These are phyloP conservation scores for Coenonympha glycerion DNA, from an alignment of 2,888 invertebrate species.

Conservation along the genomic window DNA sequence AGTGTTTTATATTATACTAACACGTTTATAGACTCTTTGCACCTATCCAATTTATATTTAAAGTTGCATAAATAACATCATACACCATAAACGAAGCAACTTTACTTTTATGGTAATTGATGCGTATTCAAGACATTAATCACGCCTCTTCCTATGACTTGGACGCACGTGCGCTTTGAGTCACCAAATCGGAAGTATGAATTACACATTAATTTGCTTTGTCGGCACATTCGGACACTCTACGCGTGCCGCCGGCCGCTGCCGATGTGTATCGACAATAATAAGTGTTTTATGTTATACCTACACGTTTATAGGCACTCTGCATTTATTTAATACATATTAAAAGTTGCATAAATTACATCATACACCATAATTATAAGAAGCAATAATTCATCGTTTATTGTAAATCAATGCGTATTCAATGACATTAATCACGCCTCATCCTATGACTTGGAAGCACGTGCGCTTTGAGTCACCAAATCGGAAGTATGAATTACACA, in stretches of 20 bases:
- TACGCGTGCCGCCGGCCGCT: slow-evolving; percentile 24
- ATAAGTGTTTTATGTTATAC: too few species aligned
- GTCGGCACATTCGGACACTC: slow-evolving; percentile 44
- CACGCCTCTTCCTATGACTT: slow-evolving; percentile 30
- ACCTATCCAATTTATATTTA: too few species aligned
- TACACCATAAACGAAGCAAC: too few species aligned
- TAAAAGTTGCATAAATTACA: too few species aligned
- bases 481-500: slow-evolving; percentile 57
- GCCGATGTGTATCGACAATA: too few species aligned
- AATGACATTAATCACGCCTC: slow-evolving; percentile 25
- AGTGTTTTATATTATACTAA: background rate
- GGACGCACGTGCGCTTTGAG: slow-evolving; percentile 20
- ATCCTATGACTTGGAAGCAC: slow-evolving; percentile 24
- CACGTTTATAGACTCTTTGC: background rate
- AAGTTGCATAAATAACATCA: too few species aligned
- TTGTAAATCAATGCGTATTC: background rate
- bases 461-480: slow-evolving; percentile 35
- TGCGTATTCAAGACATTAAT: background rate
- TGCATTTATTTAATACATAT: too few species aligned
- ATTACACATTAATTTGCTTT: slow-evolving; percentile 45
- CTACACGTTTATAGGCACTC: too few species aligned
- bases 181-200: slow-evolving; percentile 56
- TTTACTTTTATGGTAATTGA: too few species aligned
- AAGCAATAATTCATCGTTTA: too few species aligned
- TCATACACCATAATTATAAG: too few species aligned